phyloP scores from a whole-genome alignment of 2,888 invertebrate genomes.

The Dascillus cervinus region DNA sequence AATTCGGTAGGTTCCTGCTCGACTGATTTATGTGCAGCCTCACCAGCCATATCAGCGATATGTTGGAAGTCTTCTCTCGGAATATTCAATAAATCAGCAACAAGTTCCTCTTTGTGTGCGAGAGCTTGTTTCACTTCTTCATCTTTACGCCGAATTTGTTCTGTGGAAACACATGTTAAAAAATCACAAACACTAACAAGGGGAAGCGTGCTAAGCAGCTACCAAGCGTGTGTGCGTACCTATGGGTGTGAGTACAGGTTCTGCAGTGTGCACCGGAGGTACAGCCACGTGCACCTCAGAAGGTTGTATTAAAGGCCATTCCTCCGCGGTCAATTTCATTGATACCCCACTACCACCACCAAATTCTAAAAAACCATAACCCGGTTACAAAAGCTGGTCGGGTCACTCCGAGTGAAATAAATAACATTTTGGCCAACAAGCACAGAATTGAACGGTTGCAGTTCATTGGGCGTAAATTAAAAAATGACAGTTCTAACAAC shows the following conservation, averaged over 20 bases:
- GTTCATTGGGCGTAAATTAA: too few relatives aligned
- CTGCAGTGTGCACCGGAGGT: slow-evolving; percentile 65
- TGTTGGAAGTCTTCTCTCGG: slow-evolving; percentile 62
- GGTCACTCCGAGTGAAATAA: too few relatives aligned
- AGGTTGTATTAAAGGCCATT: slow-evolving; percentile 58
- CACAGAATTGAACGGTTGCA: too few relatives aligned
- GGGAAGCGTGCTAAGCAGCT: neutral
- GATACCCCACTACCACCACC: slow-evolving; percentile 42
- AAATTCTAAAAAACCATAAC: slow-evolving; percentile 28
- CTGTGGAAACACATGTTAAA: slow-evolving; percentile 40
- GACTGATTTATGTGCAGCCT: slow-evolving; percentile 47
- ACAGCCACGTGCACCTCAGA: slow-evolving; percentile 67
- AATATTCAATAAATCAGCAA: slow-evolving; percentile 69
- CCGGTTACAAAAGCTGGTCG: too few relatives aligned
- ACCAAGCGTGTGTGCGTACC: slow-evolving; percentile 43
- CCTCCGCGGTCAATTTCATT: slow-evolving; percentile 51
- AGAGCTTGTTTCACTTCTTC: slow-evolving; percentile 61
- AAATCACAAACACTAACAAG: slow-evolving; percentile 1
- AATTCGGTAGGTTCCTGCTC: slow-evolving; percentile 57
- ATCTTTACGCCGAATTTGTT: slow-evolving; percentile 66
- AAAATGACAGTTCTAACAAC: too few relatives aligned
- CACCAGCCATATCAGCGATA: slow-evolving; percentile 59
- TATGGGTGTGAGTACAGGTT: slow-evolving; percentile 69
- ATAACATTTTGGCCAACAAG: too few relatives aligned
- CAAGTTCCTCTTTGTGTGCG: slow-evolving; percentile 64